Evolutionary conservation across 2,797 vertebrate genomes (phyloP).

Genomic region (Sylvia borin): DNA sequence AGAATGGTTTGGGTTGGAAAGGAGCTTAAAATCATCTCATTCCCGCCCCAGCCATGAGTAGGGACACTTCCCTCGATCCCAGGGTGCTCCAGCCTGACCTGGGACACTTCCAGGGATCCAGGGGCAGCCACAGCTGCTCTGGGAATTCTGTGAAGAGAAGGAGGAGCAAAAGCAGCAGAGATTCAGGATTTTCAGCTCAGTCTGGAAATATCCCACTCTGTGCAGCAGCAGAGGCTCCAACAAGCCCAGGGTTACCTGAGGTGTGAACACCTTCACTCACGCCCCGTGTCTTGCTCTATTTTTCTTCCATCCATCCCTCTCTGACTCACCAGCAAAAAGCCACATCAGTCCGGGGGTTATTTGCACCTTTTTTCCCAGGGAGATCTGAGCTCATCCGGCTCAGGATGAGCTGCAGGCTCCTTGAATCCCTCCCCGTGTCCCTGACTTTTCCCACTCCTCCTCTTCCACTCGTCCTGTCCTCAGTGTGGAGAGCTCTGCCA

Average conservation of each 20-base stretch:
- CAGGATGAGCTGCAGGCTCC: neutral
- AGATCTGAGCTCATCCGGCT: neutral
- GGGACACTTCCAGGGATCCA: neutral
- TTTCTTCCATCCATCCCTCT: neutral
- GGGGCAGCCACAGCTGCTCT: neutral
- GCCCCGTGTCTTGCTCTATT: neutral
- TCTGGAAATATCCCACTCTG: neutral
- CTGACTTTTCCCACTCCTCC: neutral
- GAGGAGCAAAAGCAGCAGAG: neutral
- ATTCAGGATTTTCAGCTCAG: neutral
- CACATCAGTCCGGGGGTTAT: accelerated
- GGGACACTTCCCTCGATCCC: neutral
- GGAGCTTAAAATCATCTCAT: neutral
- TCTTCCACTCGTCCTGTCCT: neutral
- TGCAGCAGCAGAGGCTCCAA: neutral
- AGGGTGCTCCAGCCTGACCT: accelerated
- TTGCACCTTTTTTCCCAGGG: neutral
- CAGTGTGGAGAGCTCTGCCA: neutral
- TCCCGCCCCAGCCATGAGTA: neutral
- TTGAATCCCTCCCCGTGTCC: accelerated
- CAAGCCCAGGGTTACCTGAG: neutral
- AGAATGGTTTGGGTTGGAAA: neutral
- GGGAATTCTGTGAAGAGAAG: neutral
- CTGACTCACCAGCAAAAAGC: neutral
- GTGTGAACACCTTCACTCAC: neutral